These are phyloP conservation scores for Batillaria attramentaria DNA, from an alignment of 1,140 invertebrate genomes.

Conservation along the genomic window DNA sequence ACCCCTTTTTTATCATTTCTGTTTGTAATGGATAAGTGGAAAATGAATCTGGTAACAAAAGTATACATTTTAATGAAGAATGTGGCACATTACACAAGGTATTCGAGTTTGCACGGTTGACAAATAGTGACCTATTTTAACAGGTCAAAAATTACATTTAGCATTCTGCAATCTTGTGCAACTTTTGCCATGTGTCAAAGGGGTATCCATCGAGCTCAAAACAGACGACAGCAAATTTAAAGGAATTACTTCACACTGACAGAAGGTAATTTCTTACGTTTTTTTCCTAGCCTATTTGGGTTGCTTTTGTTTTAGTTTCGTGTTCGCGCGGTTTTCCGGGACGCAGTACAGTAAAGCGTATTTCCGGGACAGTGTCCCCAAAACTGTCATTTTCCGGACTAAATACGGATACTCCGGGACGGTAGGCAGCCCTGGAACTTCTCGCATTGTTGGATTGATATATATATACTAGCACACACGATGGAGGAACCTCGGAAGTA, in stretches of 20 bases:
- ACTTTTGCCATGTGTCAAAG: background rate
- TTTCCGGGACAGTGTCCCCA: too few species aligned
- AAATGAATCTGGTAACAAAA: background rate
- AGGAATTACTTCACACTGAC: background rate
- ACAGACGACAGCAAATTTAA: background rate
- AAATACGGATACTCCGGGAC: too few species aligned
- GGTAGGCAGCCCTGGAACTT: too few species aligned
- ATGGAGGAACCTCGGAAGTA: too few species aligned
- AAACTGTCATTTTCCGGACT: too few species aligned
- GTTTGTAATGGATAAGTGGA: background rate
- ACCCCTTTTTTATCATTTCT: too few species aligned
- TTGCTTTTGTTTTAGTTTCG: too few species aligned
- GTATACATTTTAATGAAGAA: background rate
- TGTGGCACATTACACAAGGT: background rate
- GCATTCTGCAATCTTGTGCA: background rate
- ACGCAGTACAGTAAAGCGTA: too few species aligned
- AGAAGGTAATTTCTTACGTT: background rate
- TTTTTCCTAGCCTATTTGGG: background rate
- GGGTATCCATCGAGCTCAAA: background rate
- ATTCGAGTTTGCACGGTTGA: too few species aligned
- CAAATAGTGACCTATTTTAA: background rate
- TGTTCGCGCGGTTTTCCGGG: too few species aligned
- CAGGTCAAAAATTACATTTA: background rate
- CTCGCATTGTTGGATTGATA: too few species aligned
- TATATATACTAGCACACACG: too few species aligned